These are phyloP conservation scores for Helleia helle DNA, from an alignment of 2,888 invertebrate species.

Conservation along the genomic window DNA sequence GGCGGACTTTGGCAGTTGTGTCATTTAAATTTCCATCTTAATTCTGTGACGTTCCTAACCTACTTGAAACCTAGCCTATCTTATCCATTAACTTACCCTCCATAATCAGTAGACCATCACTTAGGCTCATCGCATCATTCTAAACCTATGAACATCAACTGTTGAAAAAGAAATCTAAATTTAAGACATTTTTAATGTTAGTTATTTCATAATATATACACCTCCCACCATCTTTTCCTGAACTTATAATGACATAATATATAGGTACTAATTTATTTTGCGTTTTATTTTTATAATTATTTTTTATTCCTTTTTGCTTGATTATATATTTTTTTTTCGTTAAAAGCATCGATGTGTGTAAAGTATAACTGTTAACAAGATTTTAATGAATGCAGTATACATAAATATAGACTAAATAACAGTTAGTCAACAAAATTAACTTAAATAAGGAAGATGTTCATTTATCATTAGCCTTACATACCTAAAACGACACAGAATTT, in stretches of 20 bases:
- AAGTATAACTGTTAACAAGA: not conserved
- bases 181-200: constrained; percentile 1
- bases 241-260: too few species aligned
- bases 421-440: not conserved
- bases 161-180: not conserved
- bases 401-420: constrained; percentile 6
- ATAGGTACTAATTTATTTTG: not conserved
- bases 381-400: not conserved
- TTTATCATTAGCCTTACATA: constrained; percentile 13
- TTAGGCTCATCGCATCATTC: not conserved
- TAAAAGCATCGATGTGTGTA: not conserved
- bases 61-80: constrained; percentile 53
- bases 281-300: not conserved
- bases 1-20: constrained; percentile 1
- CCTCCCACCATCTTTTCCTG: not conserved
- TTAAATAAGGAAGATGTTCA: constrained; percentile 10
- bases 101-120: constrained; percentile 12
- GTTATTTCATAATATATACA: constrained; percentile 1
- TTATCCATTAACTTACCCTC: constrained; percentile 30
- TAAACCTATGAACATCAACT: constrained; percentile 5
- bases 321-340: constrained; percentile 2
- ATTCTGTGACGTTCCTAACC: constrained; percentile 64
- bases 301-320: not conserved
- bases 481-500: constrained; percentile 29
- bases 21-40: constrained; percentile 22